These are phyloP conservation scores for Drosophila conformis DNA, from an alignment of 2,888 invertebrate genomes.

Conservation along the genomic window DNA sequence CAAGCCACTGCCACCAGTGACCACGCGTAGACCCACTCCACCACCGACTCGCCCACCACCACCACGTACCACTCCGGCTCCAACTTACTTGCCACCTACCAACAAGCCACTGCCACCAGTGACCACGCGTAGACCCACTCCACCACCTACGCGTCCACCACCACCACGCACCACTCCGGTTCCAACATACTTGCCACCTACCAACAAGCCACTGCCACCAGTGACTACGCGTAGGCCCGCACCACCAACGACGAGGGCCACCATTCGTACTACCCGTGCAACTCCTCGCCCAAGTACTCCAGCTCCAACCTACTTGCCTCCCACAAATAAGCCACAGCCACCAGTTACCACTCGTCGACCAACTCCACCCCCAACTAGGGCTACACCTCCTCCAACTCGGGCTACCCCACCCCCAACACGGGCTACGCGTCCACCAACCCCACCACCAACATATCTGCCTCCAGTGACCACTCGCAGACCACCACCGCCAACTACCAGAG, in stretches of 20 bases:
- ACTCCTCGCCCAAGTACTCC: conserved; percentile 37
- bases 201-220: conserved; percentile 45
- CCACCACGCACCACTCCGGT: conserved; percentile 24
- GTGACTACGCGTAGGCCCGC: conserved; percentile 30
- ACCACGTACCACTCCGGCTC: conserved; percentile 3
- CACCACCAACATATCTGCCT: conserved; percentile 60
- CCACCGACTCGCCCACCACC: conserved; percentile 32
- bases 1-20: conserved; percentile 54
- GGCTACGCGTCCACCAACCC: conserved; percentile 48
- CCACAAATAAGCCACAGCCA: conserved; percentile 54
- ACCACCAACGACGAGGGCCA: conserved; percentile 49
- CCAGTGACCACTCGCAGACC: conserved; percentile 44
- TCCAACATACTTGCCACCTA: conserved; percentile 24
- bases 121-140: not conserved
- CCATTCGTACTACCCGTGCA: conserved; percentile 37
- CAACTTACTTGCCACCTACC: conserved; percentile 16
- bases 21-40: conserved; percentile 26
- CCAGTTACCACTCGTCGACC: conserved; percentile 54
- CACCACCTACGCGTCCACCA: conserved; percentile 28
- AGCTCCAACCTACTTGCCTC: conserved; percentile 55
- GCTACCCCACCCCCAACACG: not conserved
- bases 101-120: conserved; percentile 8
- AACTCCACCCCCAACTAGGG: conserved; percentile 23
- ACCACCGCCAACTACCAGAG: conserved; percentile 45
- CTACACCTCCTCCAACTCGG: conserved; percentile 4